Evolutionary conservation across 2,888 invertebrate species (phyloP), one percentile per base, ranked within the genome.

Genomic region (Drosophila acutilabella): DNA sequence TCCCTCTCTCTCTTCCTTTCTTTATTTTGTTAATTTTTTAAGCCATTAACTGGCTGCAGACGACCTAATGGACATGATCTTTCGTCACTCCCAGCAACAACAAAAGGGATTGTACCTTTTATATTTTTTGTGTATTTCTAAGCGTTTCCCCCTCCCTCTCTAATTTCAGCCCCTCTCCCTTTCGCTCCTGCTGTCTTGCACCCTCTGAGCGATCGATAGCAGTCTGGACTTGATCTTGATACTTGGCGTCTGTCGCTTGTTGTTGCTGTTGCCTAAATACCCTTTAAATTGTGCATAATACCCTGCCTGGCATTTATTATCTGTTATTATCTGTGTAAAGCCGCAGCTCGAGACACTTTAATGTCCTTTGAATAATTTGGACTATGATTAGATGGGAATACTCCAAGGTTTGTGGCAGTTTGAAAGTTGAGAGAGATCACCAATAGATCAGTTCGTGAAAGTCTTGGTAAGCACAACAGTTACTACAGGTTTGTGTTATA

Each of bases 11-110:
- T 44, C 62, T 59, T 5, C 23, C 6, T 48, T 71, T 77, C 69
- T 58, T 42, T 70, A 51, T 44, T 30, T 30, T 30, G 30, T 30
- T 30, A 30, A 30, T 30, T 30, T 57, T 62, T 72, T 64, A 71
- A 71, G 81, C 85, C 86, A 85, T 85, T 88, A 85, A 85, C 83
- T 80, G 78, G 50, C 83, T 78, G 81, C 80, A 88, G 88, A 82
- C 87, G 59, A 83, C 78, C 87, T 86, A 86, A 86, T 86, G 88
- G 86, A 88, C 87, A 84, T 75, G 84, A 86, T 88, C 86, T 86
- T 86, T 86, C 86, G 86, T 86, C 86, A 86, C 86, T 86, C 87
- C 88, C 88, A 69, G 36, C 74, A 78, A 66, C 66, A 78, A 64
- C 66, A 75, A 65, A 70, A 52, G 66, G 72, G 68, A 72, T 73